phyloP scores from a whole-genome alignment of 23 tunicate species.

The Oikopleura dioica region DNA sequence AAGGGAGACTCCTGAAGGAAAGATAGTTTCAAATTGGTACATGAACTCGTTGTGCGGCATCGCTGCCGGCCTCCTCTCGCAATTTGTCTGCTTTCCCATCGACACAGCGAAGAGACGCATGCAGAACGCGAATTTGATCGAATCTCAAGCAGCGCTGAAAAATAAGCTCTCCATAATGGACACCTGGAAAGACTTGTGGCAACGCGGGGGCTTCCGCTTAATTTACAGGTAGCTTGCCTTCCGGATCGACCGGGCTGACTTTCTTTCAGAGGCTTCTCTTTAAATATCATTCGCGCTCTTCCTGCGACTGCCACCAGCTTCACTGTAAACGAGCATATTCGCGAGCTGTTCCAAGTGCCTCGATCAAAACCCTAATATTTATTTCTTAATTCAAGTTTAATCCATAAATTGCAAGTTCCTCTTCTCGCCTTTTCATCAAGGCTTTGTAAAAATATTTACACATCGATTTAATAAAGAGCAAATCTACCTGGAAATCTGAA shows the following conservation, averaged over 20 bases:
- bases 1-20: not conserved
- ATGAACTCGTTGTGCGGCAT: not conserved
- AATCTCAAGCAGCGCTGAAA: constrained; percentile 10
- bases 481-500: too few relatives aligned
- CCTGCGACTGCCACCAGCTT: constrained; percentile 13
- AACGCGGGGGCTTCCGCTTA: not conserved
- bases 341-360: constrained; percentile 4
- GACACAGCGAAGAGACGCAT: constrained; percentile 8
- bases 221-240: not conserved
- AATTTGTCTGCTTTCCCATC: constrained; percentile 6
- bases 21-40: not conserved
- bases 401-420: too few relatives aligned
- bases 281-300: not conserved
- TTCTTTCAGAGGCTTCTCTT: constrained; percentile 2
- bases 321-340: not conserved
- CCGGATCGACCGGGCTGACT: too few relatives aligned
- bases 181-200: not conserved
- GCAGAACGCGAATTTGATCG: not conserved
- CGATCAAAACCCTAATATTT: too few relatives aligned
- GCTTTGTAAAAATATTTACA: too few relatives aligned
- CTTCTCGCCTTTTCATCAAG: too few relatives aligned
- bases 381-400: too few relatives aligned
- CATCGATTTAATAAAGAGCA: too few relatives aligned
- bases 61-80: not conserved
- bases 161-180: not conserved